These are phyloP conservation scores for Heteromormyrus szaboi DNA, from an alignment of 2,797 vertebrate species.

Conservation along the genomic window DNA sequence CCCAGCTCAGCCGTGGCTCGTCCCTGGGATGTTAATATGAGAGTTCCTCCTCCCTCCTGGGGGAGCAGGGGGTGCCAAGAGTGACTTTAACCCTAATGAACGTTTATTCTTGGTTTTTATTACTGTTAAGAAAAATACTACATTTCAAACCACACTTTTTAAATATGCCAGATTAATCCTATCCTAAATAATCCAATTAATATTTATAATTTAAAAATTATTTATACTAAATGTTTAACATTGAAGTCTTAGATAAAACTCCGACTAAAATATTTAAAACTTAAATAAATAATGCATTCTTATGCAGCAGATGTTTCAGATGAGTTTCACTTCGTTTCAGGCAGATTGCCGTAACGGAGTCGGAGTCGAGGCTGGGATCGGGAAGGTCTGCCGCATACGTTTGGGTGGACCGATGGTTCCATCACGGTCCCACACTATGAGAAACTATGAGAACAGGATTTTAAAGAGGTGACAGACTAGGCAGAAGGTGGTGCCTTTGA, in stretches of 20 bases:
- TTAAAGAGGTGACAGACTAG: neutral
- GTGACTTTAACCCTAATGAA: neutral
- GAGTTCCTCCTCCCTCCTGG: slow-evolving; percentile 15
- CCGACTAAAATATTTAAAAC: neutral
- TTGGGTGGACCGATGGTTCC: neutral
- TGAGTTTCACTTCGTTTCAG: neutral
- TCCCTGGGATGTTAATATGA: neutral
- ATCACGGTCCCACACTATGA: neutral
- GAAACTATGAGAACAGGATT: neutral
- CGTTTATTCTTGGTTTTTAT: neutral
- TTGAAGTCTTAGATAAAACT: neutral
- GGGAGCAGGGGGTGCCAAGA: slow-evolving; percentile 11
- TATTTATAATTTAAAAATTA: neutral
- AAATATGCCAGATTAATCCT: neutral
- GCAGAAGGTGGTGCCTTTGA: neutral
- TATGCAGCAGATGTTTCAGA: neutral
- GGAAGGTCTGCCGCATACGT: neutral
- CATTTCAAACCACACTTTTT: slow-evolving; percentile 13
- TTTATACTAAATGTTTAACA: neutral
- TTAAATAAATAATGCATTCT: slow-evolving; percentile 1
- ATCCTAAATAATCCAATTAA: neutral
- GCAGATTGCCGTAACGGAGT: neutral
- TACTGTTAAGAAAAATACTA: slow-evolving; percentile 27
- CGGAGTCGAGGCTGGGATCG: neutral
- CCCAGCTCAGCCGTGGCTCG: neutral